Percentiles rank a stretch among this genome's conserved stretches.
These are phyloP conservation scores for Scaptodrosophila latifasciaeformis DNA, from an alignment of 2,888 invertebrate species.

Conservation along the genomic window DNA sequence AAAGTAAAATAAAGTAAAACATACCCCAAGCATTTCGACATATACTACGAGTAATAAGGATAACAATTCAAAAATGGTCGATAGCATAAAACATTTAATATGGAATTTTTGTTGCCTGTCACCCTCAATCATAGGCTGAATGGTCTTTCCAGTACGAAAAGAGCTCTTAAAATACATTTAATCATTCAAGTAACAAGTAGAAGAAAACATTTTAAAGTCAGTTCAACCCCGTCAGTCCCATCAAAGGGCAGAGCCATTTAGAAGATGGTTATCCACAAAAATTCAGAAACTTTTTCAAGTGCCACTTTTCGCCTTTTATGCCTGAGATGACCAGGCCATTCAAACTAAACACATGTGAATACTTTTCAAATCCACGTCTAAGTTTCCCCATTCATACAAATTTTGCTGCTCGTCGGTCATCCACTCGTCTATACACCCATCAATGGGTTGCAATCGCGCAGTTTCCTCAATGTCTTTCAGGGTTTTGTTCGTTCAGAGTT, in stretches of 20 bases:
- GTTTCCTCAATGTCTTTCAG: conserved; percentile 38
- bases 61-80: too few relatives aligned
- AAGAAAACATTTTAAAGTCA: conserved; percentile 36
- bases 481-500: too few relatives aligned
- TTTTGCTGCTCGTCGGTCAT: conserved; percentile 37
- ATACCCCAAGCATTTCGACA: too few relatives aligned
- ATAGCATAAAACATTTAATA: conserved; percentile 70
- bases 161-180: conserved; percentile 50
- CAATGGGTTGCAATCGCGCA: conserved; percentile 44
- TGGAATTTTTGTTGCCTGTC: conserved; percentile 38
- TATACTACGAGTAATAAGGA: conserved; percentile 31
- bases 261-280: conserved; percentile 3
- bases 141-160: conserved; percentile 31
- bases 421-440: conserved; percentile 14
- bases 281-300: too few relatives aligned
- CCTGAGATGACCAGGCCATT: conserved; percentile 52
- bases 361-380: background rate
- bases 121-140: conserved; percentile 17
- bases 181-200: conserved; percentile 60
- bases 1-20: too few relatives aligned
- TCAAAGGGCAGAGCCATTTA: conserved; percentile 1
- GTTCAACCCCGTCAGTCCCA: background rate
- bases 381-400: conserved; percentile 47
- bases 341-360: background rate
- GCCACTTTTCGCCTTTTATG: conserved; percentile 70